Evolutionary conservation across 2,888 invertebrate genomes (phyloP), one percentile per base, ranked within the genome.

Genomic region (Invenusta paracnida): DNA sequence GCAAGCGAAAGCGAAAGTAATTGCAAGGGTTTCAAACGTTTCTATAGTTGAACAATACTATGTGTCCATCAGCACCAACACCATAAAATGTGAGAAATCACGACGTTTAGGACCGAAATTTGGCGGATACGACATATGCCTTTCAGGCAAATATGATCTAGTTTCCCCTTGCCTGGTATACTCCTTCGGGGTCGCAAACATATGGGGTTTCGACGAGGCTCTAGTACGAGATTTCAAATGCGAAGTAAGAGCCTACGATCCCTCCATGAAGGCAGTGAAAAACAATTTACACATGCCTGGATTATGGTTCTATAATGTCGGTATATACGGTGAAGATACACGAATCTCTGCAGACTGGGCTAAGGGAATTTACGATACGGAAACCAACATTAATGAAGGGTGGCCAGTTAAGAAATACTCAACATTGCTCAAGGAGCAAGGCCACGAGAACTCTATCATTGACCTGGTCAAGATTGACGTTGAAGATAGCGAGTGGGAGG

Each of bases 381-480:
- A 79, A 5, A 79, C 79, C 11, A 79, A 2, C 5, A 5, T 2
- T n/a, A 29, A 29, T 5, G 5, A 29, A n/a, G 30, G 82, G 1
- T 82, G 82, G 82, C 5, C 5, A 27, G 28, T 82, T 5, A 11
- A 29, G 29, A 79, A 79, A 5, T 25, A 25, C 5, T 79, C 79
- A 11, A 25, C 79, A 27, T 11, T 79, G 5, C 28, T 79, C 25
- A 29, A n/a, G 27, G 5, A 29, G 29, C n/a, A 25, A 1, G 29
- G 30, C n/a, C 29, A 82, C n/a, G 30, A 25, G n/a, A 29, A 82
- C 2, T 2, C n/a, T 5, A 29, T 29, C 5, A 82, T 82, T 29
- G 82, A 82, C 29, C 2, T 82, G 2, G 2, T 82, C 2, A 82
- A 82, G n/a, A 82, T 82, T 5, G 82, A 82, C 82, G 28, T 82